Percentiles rank a stretch among this genome's conserved stretches.
phyloP scores from a whole-genome alignment of 2,888 invertebrate species.

The Cantharis rufa region DNA sequence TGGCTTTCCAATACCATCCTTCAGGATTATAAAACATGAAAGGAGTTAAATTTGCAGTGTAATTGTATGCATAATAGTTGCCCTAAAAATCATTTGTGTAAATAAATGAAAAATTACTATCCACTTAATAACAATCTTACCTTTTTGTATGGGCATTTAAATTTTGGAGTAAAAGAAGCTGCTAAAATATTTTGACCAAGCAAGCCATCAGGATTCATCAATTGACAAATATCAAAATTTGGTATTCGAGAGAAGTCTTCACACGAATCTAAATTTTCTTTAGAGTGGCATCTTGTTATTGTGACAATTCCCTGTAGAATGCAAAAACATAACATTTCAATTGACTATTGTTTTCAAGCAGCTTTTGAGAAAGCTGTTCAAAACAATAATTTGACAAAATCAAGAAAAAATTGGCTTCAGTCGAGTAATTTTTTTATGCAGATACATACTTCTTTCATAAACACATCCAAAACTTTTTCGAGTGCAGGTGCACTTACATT shows the following conservation, averaged over 20 bases:
- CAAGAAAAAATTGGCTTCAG: too few species aligned
- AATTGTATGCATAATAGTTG: not conserved
- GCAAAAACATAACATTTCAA: not conserved
- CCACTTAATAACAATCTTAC: not conserved
- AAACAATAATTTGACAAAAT: too few species aligned
- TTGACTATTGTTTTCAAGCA: too few species aligned
- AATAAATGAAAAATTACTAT: not conserved
- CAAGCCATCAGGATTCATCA: not conserved
- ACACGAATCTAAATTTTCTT: constrained; percentile 7
- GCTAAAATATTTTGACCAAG: not conserved
- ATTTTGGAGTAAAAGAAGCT: not conserved
- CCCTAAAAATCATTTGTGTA: not conserved
- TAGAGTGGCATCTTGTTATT: not conserved
- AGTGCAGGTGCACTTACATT: too few species aligned
- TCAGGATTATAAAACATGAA: not conserved
- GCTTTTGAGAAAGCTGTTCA: too few species aligned
- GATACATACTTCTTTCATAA: too few species aligned
- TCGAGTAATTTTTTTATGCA: too few species aligned
- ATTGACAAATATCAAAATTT: not conserved
- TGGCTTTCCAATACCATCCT: not conserved
- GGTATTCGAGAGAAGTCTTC: not conserved
- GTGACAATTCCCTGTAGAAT: not conserved
- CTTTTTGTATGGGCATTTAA: not conserved
- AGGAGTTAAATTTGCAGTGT: not conserved
- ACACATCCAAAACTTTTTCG: too few species aligned